Evolutionary conservation across 2,113 vertebrate genomes (phyloP), one percentile per base, ranked within the genome.

Genomic region (Cheirogaleus medius): DNA sequence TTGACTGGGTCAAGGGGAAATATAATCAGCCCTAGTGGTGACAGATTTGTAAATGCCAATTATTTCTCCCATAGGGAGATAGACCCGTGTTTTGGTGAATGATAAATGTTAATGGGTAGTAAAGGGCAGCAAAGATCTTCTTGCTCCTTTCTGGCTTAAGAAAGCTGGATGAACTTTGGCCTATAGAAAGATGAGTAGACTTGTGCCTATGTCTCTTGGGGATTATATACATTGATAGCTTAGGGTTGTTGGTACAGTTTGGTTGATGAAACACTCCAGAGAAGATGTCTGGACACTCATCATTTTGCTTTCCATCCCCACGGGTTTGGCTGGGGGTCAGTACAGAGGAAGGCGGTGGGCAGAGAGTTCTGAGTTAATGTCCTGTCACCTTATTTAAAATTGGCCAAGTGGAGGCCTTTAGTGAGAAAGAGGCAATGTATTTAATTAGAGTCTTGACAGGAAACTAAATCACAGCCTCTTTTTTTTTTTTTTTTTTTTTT

Each of bases 321-420:
- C 49, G 80, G 7, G 23, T 93, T 54, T 89, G 58, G 69, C 74
- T 91, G 34, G 13, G 88, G 77, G 84, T 96, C 42, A 90, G 63
- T 74, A 85, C 13, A 82, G 69, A 49, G 17, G 42, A 95, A 86
- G 49, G 60, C 10, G 74, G 58, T 93, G 58, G 74, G 32, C 54
- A 91, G 58, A 93, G 74, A 44, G 49, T 74, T 94, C 83, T 69
- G 68, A 83, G 60, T 77, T 91, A 95, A 77, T 5, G 8, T 83
- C 74, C 54, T 3, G 34, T 68, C 47, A 83, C 63, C 56, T 87
- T 80, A 58, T 83, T 60, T 73, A 49, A 91, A 64, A 96, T 88
- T 85, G 98, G 29, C 73, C 90, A 98, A 97, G 94, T 85, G 83
- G 95, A 92, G 54, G 96, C 96, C 77, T 44, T 60, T 97, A 93